These are phyloP conservation scores for Sinodicranocentrus sp. DNA, from an alignment of 2,888 invertebrate genomes.

Conservation along the genomic window DNA sequence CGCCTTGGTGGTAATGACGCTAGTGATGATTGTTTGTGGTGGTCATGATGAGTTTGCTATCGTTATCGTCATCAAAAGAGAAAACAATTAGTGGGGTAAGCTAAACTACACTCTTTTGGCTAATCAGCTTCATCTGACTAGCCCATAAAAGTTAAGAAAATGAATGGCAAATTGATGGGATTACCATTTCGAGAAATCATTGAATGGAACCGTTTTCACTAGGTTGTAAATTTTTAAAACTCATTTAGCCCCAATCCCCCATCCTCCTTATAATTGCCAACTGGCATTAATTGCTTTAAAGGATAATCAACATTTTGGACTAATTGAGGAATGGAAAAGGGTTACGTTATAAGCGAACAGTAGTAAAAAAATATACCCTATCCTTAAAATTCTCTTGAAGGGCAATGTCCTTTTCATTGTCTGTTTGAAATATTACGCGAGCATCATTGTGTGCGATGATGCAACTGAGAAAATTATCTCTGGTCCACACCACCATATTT, in stretches of 20 bases:
- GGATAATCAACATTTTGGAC: constrained; percentile 11
- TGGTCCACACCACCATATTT: too few species aligned
- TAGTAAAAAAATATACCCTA: too few species aligned
- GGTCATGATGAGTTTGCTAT: constrained; percentile 55
- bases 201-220: constrained; percentile 49
- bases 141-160: neutral
- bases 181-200: constrained; percentile 64
- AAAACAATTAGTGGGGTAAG: constrained; percentile 25
- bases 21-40: constrained; percentile 49
- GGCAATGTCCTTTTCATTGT: constrained; percentile 3
- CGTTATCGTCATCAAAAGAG: constrained; percentile 23
- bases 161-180: neutral
- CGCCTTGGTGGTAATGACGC: neutral
- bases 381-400: neutral
- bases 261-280: neutral
- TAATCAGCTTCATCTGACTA: constrained; percentile 19
- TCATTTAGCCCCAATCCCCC: constrained; percentile 4
- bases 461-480: neutral
- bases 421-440: neutral
- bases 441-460: neutral
- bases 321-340: too few species aligned
- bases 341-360: too few species aligned
- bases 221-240: neutral
- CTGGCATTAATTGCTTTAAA: constrained; percentile 49
- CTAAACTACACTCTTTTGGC: neutral